phyloP scores from a whole-genome alignment of 2,113 vertebrate genomes.

The Anas platyrhynchos region DNA sequence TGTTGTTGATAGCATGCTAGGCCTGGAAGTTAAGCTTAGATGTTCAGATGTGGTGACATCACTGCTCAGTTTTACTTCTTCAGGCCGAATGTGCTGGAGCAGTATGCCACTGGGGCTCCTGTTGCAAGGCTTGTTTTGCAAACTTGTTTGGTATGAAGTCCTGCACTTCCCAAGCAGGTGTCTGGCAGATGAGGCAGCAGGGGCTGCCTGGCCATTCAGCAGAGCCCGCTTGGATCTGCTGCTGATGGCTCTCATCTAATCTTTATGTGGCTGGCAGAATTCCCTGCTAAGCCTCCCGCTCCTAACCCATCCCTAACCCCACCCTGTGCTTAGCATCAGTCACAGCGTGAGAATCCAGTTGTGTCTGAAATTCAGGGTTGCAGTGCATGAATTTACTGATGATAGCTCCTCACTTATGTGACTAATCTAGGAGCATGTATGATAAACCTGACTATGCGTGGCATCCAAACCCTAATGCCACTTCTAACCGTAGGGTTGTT shows the following conservation, averaged over 20 bases:
- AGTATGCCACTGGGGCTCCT: background rate
- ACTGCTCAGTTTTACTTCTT: background rate
- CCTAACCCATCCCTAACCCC: background rate
- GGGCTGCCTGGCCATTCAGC: background rate
- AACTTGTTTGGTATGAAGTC: background rate
- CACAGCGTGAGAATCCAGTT: background rate
- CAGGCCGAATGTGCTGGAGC: background rate
- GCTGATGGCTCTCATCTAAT: background rate
- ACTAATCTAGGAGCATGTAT: background rate
- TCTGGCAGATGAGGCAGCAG: background rate
- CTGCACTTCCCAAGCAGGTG: background rate
- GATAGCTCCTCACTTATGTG: background rate
- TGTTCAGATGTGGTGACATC: background rate
- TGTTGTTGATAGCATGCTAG: background rate
- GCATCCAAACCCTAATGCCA: background rate
- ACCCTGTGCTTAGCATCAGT: background rate
- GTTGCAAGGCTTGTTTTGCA: background rate
- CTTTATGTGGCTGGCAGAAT: background rate
- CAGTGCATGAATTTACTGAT: background rate
- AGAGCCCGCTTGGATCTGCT: background rate
- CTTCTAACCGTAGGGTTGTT: background rate
- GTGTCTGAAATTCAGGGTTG: background rate
- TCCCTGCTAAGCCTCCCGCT: background rate
- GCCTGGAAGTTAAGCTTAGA: background rate
- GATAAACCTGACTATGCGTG: background rate